These are phyloP conservation scores for Nycticorax nycticorax DNA, from an alignment of 2,113 vertebrate genomes.

Conservation along the genomic window DNA sequence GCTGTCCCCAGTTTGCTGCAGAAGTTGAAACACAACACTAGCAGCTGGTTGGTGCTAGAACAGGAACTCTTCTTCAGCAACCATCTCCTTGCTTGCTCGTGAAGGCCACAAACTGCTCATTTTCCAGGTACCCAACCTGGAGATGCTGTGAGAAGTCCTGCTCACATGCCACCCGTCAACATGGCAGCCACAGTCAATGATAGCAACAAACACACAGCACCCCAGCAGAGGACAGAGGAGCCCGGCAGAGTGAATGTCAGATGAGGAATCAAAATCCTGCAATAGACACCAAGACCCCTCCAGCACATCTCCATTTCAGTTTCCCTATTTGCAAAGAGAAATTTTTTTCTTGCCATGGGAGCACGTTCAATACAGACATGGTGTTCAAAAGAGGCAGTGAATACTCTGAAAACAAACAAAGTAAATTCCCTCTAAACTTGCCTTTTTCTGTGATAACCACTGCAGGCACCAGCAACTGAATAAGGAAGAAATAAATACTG, in stretches of 20 bases:
- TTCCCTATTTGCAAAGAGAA: neutral
- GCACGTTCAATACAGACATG: fast-evolving
- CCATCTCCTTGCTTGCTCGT: neutral
- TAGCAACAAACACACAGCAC: neutral
- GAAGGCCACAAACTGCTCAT: neutral
- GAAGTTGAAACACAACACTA: neutral
- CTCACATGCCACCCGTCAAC: neutral
- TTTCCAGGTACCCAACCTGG: neutral
- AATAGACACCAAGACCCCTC: fast-evolving
- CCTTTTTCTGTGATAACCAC: neutral
- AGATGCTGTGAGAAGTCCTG: neutral
- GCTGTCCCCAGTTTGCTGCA: neutral
- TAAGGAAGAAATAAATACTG: neutral
- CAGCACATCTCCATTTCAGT: neutral
- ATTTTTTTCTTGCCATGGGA: neutral
- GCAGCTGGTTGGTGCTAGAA: neutral
- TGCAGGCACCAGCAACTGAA: neutral
- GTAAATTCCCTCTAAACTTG: neutral
- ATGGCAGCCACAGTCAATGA: fast-evolving
- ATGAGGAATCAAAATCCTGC: neutral
- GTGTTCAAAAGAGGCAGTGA: neutral
- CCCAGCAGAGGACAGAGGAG: neutral
- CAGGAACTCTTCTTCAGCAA: neutral
- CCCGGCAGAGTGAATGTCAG: neutral
- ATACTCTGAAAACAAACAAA: neutral